These are phyloP conservation scores for Gallinago solitaria DNA, from an alignment of 2,797 vertebrate species.

Conservation along the genomic window DNA sequence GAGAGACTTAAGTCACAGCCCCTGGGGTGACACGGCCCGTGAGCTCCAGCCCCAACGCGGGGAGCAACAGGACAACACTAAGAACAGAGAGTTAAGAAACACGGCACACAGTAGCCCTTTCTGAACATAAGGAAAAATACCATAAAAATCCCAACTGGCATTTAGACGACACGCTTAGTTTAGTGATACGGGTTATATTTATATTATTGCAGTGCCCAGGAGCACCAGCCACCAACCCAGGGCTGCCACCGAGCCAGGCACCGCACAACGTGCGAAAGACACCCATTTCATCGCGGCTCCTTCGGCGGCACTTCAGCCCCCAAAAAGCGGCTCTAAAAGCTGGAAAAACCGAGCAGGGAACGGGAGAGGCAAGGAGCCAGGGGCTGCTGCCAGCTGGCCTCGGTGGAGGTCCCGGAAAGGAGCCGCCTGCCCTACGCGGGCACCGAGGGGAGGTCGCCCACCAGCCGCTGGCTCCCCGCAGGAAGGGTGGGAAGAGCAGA, in stretches of 20 bases:
- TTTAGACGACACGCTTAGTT: neutral
- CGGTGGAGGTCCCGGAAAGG: neutral
- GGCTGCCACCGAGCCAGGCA: neutral
- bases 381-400: constrained; percentile 23
- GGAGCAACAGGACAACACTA: neutral
- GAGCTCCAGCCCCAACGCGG: neutral
- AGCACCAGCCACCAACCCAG: neutral
- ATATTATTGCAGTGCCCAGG: neutral
- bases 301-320: neutral
- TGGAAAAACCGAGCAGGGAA: constrained; percentile 9
- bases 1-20: neutral
- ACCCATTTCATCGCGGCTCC: neutral
- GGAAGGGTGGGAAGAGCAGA: neutral
- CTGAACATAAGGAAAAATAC: neutral
- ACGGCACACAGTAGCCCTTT: accelerated
- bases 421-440: neutral
- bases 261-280: neutral
- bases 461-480: neutral
- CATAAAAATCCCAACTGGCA: neutral
- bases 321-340: neutral
- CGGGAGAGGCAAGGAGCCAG: neutral
- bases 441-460: neutral
- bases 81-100: neutral
- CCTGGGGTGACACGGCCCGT: neutral
- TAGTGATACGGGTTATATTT: neutral